These are phyloP conservation scores for Myotis vivesi DNA, from an alignment of 2,797 vertebrate genomes.

Conservation along the genomic window DNA sequence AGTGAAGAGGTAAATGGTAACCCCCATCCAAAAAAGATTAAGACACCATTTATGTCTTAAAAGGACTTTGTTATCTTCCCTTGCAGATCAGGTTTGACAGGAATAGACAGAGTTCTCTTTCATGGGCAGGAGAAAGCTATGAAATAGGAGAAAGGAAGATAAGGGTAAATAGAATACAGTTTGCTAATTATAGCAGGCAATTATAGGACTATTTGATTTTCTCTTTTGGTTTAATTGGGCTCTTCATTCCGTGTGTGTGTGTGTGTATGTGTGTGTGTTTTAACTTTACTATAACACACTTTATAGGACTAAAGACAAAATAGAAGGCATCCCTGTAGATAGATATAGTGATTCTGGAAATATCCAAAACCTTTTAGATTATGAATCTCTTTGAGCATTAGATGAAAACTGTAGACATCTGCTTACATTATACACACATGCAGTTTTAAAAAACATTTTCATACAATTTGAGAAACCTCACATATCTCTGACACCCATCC, in stretches of 20 bases:
- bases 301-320: neutral
- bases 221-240: neutral
- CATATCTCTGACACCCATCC: neutral
- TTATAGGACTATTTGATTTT: neutral
- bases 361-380: neutral
- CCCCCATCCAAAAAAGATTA: neutral
- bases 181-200: neutral
- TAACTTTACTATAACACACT: neutral
- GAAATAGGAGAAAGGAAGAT: neutral
- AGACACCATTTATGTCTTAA: neutral
- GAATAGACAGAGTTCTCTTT: neutral
- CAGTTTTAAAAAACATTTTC: neutral
- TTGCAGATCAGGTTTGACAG: neutral
- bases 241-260: neutral
- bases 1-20: neutral
- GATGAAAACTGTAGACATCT: neutral
- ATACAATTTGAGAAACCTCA: neutral
- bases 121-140: neutral
- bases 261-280: neutral
- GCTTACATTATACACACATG: neutral
- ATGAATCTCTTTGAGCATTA: neutral
- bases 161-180: neutral
- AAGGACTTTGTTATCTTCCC: neutral
- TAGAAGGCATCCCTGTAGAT: neutral
- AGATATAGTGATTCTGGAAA: neutral